Percentiles rank a stretch among this genome's conserved stretches.
Evolutionary conservation across 2,797 vertebrate genomes (phyloP).

Genomic region (Acanthopagrus latus): DNA sequence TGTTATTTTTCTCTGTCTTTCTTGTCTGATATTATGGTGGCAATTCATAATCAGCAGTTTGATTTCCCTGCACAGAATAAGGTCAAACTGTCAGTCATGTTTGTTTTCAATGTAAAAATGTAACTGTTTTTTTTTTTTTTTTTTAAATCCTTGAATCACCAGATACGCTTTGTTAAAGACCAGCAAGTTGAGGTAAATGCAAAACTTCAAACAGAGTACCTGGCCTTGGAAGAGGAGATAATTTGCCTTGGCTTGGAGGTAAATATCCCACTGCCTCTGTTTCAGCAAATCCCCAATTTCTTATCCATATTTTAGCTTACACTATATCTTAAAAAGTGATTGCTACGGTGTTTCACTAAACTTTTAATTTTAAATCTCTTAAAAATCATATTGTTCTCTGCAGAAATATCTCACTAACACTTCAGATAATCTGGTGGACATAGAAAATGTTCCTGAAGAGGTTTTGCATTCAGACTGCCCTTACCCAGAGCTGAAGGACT

Average conservation of each 20-base stretch:
- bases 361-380: too few relatives aligned
- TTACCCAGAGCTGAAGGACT: slow-evolving; percentile 87
- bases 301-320: neutral
- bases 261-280: slow-evolving; percentile 16
- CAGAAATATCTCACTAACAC: slow-evolving; percentile 72
- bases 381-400: slow-evolving; percentile 1
- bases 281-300: slow-evolving; percentile 2
- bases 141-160: slow-evolving; percentile 27
- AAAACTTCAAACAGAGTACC: slow-evolving; percentile 83
- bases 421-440: slow-evolving; percentile 57
- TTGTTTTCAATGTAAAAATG: slow-evolving; percentile 21
- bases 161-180: slow-evolving; percentile 90
- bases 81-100: slow-evolving; percentile 4
- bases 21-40: neutral
- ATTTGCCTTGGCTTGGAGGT: slow-evolving; percentile 76
- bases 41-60: neutral
- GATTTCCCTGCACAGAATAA: slow-evolving; percentile 6
- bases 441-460: slow-evolving; percentile 82
- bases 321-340: neutral
- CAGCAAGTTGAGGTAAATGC: slow-evolving; percentile 85
- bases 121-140: slow-evolving; percentile 13
- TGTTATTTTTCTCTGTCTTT: slow-evolving; percentile 5
- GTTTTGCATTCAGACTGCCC: slow-evolving; percentile 88
- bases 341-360: neutral
- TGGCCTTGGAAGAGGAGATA: slow-evolving; percentile 85